Conservation (phyloP, 2,113 vertebrate genomes). For the Corythoichthys haematopterus region DNA sequence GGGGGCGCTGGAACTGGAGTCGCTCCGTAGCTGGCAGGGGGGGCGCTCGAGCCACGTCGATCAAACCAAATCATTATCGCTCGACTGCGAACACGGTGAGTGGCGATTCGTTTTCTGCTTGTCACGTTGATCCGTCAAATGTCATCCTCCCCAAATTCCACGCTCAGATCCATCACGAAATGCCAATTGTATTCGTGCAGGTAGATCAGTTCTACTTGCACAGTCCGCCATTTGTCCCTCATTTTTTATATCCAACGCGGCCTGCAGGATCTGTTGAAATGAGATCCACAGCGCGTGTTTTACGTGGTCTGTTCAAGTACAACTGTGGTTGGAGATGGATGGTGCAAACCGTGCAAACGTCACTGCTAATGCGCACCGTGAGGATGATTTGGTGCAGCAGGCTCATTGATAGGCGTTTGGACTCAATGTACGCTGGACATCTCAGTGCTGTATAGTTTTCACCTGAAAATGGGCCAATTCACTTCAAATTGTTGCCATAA, state of each 20-base stretch:
- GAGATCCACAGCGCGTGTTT: conserved; percentile 30
- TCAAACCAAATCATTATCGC: conserved; percentile 50
- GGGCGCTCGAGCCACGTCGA: conserved; percentile 65
- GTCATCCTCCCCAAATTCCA: conserved; percentile 14
- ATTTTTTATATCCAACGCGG: conserved; percentile 42
- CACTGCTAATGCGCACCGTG: conserved; percentile 24
- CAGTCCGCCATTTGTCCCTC: conserved; percentile 62
- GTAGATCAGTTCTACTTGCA: conserved; percentile 65
- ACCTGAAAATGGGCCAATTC: neutral
- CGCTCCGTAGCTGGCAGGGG: conserved; percentile 38
- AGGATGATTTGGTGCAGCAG: conserved; percentile 51
- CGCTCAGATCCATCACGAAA: conserved; percentile 28
- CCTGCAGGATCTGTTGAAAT: conserved; percentile 15
- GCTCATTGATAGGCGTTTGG: conserved; percentile 20
- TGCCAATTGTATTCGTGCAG: conserved; percentile 47
- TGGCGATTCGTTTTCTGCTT: conserved; percentile 49
- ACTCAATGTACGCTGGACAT: neutral
- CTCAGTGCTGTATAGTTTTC: neutral
- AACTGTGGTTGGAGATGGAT: conserved; percentile 9
- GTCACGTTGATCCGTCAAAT: conserved; percentile 25
- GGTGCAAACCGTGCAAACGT: conserved; percentile 19
- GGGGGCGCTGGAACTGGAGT: neutral
- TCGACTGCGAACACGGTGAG: conserved; percentile 58
- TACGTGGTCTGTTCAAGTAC: conserved; percentile 17
- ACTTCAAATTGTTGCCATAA: neutral